Evolutionary conservation across 2,113 vertebrate genomes (phyloP), one percentile per base, ranked within the genome.

Genomic region (Aspiorhynchus laticeps): DNA sequence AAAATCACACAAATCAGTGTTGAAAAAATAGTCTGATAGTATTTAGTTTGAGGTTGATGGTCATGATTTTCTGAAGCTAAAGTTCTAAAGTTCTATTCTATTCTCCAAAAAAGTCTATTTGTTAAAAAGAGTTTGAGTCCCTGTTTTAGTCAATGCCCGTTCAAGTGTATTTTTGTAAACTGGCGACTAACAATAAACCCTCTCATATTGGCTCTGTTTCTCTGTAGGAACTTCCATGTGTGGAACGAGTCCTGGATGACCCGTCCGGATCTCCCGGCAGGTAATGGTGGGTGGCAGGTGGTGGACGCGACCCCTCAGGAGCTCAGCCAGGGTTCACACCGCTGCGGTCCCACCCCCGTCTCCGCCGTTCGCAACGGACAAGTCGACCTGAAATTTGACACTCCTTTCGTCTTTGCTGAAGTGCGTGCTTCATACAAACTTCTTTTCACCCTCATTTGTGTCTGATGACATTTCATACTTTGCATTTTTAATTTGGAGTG

Each of bases 171-270:
- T 38, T 38, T 2, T 11, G 67, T 71, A 21, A 71, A 38, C 6
- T 71, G 19, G 19, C 0, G 33, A 11, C 4, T 38, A 36, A 36
- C 33, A 73, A 6, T 38, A 7, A 17, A 1, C 77, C 33, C 46
- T 36, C 71, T 77, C n/a, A 14, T 3, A 5, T 1, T 28, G 11
- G 12, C 80, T 65, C 24, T 56, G 38, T 73, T 9, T 31, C 61
- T 86, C 41, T 89, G 53, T 65, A 98, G 97, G 97, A 98, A 98
- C 91, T 98, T 97, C 92, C 97, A 98, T 0, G 96, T 97, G 75
- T 99, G 97, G 97, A 98, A 96, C 2, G 97, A 98, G 90, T 97
- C 96, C 91, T 99, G 97, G 97, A 98, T 98, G 97, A 94, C 94
- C n/a, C 95, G 97, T 41, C 94, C 95, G 0, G 97, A 98, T 87